Evolutionary conservation across 1,140 invertebrate species (phyloP).

Genomic region (Thaumatotibia leucotreta): DNA sequence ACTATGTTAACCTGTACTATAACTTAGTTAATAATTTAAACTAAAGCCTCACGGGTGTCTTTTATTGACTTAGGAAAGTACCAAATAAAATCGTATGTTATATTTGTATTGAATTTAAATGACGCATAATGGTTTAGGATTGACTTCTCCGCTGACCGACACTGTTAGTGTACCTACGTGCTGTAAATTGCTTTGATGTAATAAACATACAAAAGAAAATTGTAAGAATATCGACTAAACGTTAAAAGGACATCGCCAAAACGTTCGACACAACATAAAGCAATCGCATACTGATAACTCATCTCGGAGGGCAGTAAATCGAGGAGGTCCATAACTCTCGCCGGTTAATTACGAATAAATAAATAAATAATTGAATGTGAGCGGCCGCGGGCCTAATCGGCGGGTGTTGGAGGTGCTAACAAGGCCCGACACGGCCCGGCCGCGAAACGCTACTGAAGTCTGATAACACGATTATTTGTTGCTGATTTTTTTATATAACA

Average conservation of each 20-base stretch:
- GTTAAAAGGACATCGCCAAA: slow-evolving; percentile 21
- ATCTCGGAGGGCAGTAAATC: slow-evolving; percentile 62
- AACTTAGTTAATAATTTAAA: too few relatives aligned
- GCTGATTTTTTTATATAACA: too few relatives aligned
- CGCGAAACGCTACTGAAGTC: slow-evolving; percentile 20
- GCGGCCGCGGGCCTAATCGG: slow-evolving; percentile 71
- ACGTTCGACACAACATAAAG: slow-evolving; percentile 31
- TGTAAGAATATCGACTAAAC: background rate
- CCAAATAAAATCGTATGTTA: too few relatives aligned
- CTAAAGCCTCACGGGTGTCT: too few relatives aligned
- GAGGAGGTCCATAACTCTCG: slow-evolving; percentile 58
- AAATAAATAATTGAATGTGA: slow-evolving; percentile 76
- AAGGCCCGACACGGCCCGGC: slow-evolving; percentile 37
- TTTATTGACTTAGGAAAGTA: too few relatives aligned
- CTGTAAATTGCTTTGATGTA: too few relatives aligned
- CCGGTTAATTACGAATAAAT: slow-evolving; percentile 75
- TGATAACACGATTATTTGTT: background rate
- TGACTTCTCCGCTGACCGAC: background rate
- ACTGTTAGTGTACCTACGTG: background rate
- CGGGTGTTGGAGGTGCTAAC: slow-evolving; percentile 65
- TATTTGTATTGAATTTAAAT: too few relatives aligned
- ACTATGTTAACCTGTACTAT: too few relatives aligned
- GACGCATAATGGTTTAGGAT: too few relatives aligned
- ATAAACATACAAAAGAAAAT: background rate
- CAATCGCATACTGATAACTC: slow-evolving; percentile 54